Base-by-base conservation (phyloP, 1,140 invertebrate species). In the Caenorhabditis remanei region DNA sequence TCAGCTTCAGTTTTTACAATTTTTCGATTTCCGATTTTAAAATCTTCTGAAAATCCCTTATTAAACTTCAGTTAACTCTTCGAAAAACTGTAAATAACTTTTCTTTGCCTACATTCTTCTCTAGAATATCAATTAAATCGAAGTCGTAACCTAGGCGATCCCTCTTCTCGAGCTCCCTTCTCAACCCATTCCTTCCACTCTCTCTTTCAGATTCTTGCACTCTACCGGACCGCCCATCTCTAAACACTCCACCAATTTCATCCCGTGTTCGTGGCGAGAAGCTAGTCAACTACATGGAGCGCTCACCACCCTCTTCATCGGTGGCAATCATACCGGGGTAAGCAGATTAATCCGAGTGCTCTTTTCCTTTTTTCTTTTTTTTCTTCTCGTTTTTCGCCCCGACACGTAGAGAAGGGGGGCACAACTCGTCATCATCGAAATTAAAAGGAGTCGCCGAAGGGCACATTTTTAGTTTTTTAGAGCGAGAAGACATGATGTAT, bases 221-320 rank as follows among this genome's bases (percentile, higher is more conserved):
- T 21, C 71, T 79, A 5, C 71, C 71, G 4, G 71, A 79, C 40
- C 71, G 71, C 14, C 71, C 71, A 32, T 13, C 46, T 5, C 71
- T 79, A 16, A 79, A 50, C 71, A 79, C 71, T 4, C 71, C 71
- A 13, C 71, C 71, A n/a, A 79, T 79, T 11, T 79, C 71, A 4
- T 79, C 71, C 19, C 71, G 71, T 79, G 71, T 79, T 79, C 71
- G 71, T 21, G 71, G 71, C 43, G 71, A 79, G 71, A 79, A 79
- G n/a, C 71, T 79, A 19, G 71, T 79, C 19, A 79, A 79, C 46
- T 79, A 79, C 46, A 79, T 79, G 71, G 71, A 79, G 71, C 71
- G 71, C 46, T 79, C 71, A 21, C 71, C 71, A 41, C 71, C 71
- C 71, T 79, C 71, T 14, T 79, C 71, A 24, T 50, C 71, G 46